Percentiles rank a stretch among this genome's conserved stretches.
Conservation (phyloP, 2,113 vertebrate genomes). For the Heptranchias perlo region DNA sequence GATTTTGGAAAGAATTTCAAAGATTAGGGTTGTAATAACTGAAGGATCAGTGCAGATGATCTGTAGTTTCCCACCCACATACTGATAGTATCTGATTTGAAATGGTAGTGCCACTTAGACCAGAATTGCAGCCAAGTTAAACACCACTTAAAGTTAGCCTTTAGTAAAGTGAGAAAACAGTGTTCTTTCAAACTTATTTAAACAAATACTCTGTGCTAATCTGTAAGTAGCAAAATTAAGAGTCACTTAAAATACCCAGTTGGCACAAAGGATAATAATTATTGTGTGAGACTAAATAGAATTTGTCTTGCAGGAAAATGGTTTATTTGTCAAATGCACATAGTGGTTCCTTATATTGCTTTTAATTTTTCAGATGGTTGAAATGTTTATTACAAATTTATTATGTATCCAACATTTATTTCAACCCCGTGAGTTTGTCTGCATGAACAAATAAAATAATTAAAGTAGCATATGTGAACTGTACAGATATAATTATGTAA, state of each 20-base stretch:
- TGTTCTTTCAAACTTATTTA: background rate
- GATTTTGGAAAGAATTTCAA: background rate
- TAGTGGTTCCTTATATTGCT: background rate
- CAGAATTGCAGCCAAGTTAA: background rate
- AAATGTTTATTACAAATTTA: background rate
- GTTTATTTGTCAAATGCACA: background rate
- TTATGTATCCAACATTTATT: background rate
- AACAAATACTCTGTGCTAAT: background rate
- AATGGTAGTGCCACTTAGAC: background rate
- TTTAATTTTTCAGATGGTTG: background rate
- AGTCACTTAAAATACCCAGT: background rate
- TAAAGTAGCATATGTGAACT: background rate
- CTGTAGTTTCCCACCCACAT: background rate
- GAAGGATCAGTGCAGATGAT: background rate
- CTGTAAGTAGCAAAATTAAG: background rate
- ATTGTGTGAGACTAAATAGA: background rate
- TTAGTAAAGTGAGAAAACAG: background rate
- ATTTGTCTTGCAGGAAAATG: background rate
- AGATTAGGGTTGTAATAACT: background rate
- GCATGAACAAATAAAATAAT: background rate
- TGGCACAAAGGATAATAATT: background rate
- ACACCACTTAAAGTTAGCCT: conserved; percentile 4
- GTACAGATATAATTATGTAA: background rate
- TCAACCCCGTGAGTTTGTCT: background rate
- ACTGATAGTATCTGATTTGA: background rate